Conservation (phyloP, 2,888 invertebrate genomes). For the Cantharis nigra region DNA sequence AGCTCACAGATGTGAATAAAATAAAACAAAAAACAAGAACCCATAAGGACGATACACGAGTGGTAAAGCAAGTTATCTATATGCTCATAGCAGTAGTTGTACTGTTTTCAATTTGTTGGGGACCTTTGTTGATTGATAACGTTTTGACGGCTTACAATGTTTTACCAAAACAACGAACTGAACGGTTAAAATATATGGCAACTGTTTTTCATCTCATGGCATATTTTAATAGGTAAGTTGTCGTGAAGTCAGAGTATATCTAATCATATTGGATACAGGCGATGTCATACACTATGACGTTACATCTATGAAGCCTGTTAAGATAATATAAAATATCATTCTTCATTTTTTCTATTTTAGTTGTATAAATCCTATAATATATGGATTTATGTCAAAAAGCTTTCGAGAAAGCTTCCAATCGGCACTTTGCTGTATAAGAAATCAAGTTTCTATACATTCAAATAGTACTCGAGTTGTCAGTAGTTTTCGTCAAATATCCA, state of each 20-base stretch:
- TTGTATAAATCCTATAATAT: slow-evolving; percentile 74
- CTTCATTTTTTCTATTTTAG: slow-evolving; percentile 50
- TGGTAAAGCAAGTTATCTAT: slow-evolving; percentile 67
- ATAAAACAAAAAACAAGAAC: slow-evolving; percentile 8
- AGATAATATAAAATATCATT: neutral
- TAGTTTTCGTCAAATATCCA: slow-evolving; percentile 47
- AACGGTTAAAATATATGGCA: slow-evolving; percentile 63
- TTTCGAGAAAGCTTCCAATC: slow-evolving; percentile 65
- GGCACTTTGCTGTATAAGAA: slow-evolving; percentile 55
- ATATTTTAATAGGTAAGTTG: slow-evolving; percentile 66
- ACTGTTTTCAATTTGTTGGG: slow-evolving; percentile 72
- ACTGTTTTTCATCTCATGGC: slow-evolving; percentile 68
- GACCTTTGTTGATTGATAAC: slow-evolving; percentile 68
- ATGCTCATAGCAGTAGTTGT: slow-evolving; percentile 74
- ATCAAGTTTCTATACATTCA: slow-evolving; percentile 28
- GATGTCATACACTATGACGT: too few species aligned
- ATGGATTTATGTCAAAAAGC: slow-evolving; percentile 75
- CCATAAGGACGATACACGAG: slow-evolving; percentile 42
- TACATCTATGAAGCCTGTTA: too few species aligned
- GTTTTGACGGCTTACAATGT: slow-evolving; percentile 66
- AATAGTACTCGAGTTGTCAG: slow-evolving; percentile 39
- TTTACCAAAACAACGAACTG: slow-evolving; percentile 58
- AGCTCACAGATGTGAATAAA: slow-evolving; percentile 26
- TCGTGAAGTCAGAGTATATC: too few species aligned
- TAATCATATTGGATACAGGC: too few species aligned